phyloP scores from a whole-genome alignment of 2,113 vertebrate species.

The Blennius ocellaris region DNA sequence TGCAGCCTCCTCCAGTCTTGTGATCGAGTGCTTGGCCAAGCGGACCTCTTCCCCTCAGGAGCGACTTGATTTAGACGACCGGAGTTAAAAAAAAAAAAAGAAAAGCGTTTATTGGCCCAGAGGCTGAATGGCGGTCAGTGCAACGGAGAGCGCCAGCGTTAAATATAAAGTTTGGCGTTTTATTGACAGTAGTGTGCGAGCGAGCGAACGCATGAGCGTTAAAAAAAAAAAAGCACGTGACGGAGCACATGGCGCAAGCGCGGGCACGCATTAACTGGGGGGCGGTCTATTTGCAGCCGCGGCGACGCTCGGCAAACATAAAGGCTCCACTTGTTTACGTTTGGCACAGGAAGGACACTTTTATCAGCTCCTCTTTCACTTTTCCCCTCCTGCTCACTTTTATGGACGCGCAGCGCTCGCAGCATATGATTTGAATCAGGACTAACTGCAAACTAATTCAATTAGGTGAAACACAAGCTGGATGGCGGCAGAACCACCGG shows the following conservation, averaged over 20 bases:
- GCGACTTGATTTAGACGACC: constrained; percentile 57
- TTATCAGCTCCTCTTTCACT: constrained; percentile 4
- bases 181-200: constrained; percentile 43
- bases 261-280: constrained; percentile 11
- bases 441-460: not conserved
- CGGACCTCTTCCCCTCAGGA: constrained; percentile 52
- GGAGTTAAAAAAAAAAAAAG: constrained; percentile 64
- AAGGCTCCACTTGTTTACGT: constrained; percentile 37
- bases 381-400: constrained; percentile 1
- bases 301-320: constrained; percentile 46
- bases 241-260: constrained; percentile 2
- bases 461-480: not conserved
- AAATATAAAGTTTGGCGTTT: constrained; percentile 66
- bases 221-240: constrained; percentile 34
- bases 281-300: constrained; percentile 39
- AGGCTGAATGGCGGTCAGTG: constrained; percentile 57
- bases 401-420: not conserved
- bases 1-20: constrained; percentile 39
- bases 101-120: constrained; percentile 54
- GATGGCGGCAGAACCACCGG: not conserved
- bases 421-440: not conserved
- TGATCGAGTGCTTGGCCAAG: constrained; percentile 52
- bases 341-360: constrained; percentile 2
- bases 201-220: constrained; percentile 6
- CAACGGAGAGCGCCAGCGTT: constrained; percentile 44